A percentile compares a stretch with the other conserved stretches of the same genome.
Evolutionary conservation across 1,140 invertebrate species (phyloP).

Genomic region (Brachionus koreanus): DNA sequence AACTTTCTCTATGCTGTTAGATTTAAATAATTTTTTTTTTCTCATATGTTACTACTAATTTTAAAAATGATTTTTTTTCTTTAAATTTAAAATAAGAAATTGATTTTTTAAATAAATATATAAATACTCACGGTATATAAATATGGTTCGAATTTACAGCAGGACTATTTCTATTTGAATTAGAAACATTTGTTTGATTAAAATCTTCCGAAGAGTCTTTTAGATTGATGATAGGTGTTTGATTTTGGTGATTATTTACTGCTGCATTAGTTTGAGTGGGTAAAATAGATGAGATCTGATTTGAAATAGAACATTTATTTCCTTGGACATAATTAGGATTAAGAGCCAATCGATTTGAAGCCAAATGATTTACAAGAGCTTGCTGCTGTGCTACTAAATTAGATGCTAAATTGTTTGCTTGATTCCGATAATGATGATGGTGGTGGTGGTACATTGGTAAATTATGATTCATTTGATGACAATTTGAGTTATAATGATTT

Average conservation of each 20-base stretch:
- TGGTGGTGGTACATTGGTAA: not conserved
- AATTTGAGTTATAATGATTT: not conserved
- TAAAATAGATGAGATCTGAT: not conserved
- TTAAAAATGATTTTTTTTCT: too few relatives aligned
- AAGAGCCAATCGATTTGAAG: not conserved
- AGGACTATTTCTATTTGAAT: not conserved
- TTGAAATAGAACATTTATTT: not conserved
- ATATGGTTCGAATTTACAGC: not conserved
- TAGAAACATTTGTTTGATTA: too few relatives aligned
- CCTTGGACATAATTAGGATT: not conserved
- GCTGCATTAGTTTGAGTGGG: not conserved
- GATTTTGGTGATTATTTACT: not conserved
- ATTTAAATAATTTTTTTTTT: too few relatives aligned
- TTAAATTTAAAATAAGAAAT: not conserved
- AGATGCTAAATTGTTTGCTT: not conserved
- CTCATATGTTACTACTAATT: too few relatives aligned
- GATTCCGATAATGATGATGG: not conserved
- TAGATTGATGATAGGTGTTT: not conserved
- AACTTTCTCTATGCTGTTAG: too few relatives aligned
- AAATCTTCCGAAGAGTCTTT: not conserved
- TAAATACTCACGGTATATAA: not conserved
- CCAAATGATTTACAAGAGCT: not conserved
- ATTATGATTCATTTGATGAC: conserved; percentile 20
- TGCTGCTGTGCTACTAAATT: not conserved
- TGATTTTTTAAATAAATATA: not conserved